phyloP scores from a whole-genome alignment of 2,113 vertebrate species.

The Recurvirostra avosetta region DNA sequence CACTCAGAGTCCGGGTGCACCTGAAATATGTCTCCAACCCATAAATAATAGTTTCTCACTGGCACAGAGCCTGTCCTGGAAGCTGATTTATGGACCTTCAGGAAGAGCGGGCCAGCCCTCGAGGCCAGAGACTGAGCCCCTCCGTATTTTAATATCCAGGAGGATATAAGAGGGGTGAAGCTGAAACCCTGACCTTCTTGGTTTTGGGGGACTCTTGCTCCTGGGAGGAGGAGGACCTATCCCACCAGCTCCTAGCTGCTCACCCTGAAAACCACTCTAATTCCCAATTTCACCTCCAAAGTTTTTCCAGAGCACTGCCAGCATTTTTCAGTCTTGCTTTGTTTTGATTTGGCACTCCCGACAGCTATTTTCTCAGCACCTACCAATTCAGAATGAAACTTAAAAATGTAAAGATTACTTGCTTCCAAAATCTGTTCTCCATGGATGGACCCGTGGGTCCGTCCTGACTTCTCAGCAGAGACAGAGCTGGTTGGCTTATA shows the following conservation, averaged over 20 bases:
- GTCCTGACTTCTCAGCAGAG: background rate
- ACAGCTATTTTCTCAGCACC: background rate
- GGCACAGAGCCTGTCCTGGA: background rate
- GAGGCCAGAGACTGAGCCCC: accelerated
- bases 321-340: background rate
- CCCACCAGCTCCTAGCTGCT: background rate
- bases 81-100: background rate
- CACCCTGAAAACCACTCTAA: background rate
- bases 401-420: background rate
- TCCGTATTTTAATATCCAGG: background rate
- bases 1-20: background rate
- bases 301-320: background rate
- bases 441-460: background rate
- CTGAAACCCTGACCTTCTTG: background rate
- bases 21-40: background rate
- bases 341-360: background rate
- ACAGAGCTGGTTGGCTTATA: background rate
- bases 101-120: background rate
- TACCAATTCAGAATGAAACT: background rate
- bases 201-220: background rate
- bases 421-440: background rate
- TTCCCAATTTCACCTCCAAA: background rate
- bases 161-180: background rate
- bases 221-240: background rate
- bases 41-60: background rate